phyloP scores from a whole-genome alignment of 2,797 vertebrate species.

The Valencia hispanica region DNA sequence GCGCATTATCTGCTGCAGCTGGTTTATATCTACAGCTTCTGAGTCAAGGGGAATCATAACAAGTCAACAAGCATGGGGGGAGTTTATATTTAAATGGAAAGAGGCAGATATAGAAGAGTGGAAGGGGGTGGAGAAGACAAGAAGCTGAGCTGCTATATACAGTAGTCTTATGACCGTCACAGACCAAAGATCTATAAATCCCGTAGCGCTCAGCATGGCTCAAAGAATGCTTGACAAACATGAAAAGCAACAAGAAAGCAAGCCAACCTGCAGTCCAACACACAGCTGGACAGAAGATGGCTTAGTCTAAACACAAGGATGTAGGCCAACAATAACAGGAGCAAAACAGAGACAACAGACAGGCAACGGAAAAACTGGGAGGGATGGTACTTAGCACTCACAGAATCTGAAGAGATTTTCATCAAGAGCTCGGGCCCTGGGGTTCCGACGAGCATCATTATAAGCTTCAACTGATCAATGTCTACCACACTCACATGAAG shows the following conservation, averaged over 20 bases:
- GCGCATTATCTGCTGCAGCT: conserved; percentile 99
- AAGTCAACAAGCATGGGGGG: conserved; percentile 33
- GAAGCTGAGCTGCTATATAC: neutral
- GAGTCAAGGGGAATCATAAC: conserved; percentile 92
- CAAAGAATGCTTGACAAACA: conserved; percentile 9
- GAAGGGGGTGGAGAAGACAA: neutral
- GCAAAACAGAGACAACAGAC: conserved; percentile 34
- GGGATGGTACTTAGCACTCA: conserved; percentile 82
- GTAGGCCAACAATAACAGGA: conserved; percentile 12
- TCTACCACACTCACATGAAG: conserved; percentile 95
- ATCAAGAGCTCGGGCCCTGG: conserved; percentile 95
- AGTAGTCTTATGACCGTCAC: neutral
- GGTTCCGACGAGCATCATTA: conserved; percentile 96
- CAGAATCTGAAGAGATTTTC: conserved; percentile 98
- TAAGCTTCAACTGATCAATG: conserved; percentile 99
- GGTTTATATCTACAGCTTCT: conserved; percentile 97
- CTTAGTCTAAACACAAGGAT: conserved; percentile 20
- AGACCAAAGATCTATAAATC: neutral
- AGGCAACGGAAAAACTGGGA: conserved; percentile 16
- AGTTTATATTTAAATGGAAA: conserved; percentile 5
- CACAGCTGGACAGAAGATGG: conserved; percentile 28
- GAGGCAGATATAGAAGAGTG: neutral
- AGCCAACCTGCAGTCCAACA: conserved; percentile 18
- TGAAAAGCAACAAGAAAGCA: conserved; percentile 27
- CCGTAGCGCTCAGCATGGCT: neutral